Evolutionary conservation across 2,888 invertebrate species (phyloP), one percentile per base, ranked within the genome.

Genomic region (Crocallis elinguaria): DNA sequence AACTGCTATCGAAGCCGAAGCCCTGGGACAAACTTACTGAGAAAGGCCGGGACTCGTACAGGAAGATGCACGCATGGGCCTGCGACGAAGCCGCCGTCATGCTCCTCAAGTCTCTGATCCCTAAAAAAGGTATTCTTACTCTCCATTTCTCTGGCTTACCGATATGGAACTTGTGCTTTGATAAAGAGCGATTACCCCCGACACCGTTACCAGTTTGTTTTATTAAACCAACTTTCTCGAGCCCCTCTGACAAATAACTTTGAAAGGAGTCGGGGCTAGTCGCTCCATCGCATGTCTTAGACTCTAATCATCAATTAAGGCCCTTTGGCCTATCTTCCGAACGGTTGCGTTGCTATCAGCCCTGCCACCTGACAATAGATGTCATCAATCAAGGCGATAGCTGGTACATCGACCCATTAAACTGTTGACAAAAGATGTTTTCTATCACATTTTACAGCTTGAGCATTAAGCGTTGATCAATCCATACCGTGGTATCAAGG

Each of bases 1-100:
- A 99, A 91, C 92, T 99, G 74, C 93, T 99, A 60, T 99, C 99
- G 68, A 99, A 99, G 84, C 99, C 99, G 48, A 99, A 99, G 84
- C 98, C 98, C 9, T 99, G 99, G 99, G 98, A 99, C 92, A 99
- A 99, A 91, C 93, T 99, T 79, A 99, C 99, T 52, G 99, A 99
- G 92, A 99, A 99, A 87, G 99, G 99, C 25, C 93, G 99, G 49
- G 99, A 99, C 92, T 99, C 99, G 73, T 99, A 99, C 92, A 93
- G 99, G 77, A 99, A 99, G 92, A 99, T 99, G 98, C 98, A 99
- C 92, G 98, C 98, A 75, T 99, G 99, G 99, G 98, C 99, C 67
- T 97, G 97, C 86, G 99, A 99, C 92, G 98, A 99, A 82, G 96
- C 96, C 77, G 98, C 99, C 76, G 97, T 99, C 77, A 94, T 98